A percentile compares a stretch with the other conserved stretches of the same genome.
These are phyloP conservation scores for Haplochromis vanheusdeni DNA, from an alignment of 2,113 vertebrate genomes.

Conservation along the genomic window DNA sequence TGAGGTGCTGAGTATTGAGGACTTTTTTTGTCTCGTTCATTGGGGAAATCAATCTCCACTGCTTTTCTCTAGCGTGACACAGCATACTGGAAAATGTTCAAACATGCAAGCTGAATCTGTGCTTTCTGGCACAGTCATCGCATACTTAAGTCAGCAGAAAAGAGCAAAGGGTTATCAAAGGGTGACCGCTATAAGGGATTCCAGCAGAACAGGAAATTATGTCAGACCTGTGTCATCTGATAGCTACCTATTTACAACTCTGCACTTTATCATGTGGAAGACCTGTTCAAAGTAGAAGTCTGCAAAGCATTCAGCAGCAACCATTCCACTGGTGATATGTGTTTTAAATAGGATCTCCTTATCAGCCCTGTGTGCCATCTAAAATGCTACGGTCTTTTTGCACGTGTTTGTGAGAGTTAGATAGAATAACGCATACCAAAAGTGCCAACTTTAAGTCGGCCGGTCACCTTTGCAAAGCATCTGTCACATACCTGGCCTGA, in stretches of 20 bases:
- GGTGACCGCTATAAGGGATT: background rate
- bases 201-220: conserved; percentile 33
- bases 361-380: background rate
- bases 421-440: background rate
- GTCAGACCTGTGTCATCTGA: conserved; percentile 23
- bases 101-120: conserved; percentile 17
- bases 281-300: background rate
- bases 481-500: conserved; percentile 20
- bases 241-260: background rate
- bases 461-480: background rate
- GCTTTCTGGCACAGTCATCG: background rate
- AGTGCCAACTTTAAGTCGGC: background rate
- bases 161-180: conserved; percentile 9
- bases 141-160: conserved; percentile 25
- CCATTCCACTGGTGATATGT: background rate
- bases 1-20: background rate
- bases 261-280: conserved; percentile 11
- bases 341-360: background rate
- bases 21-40: background rate
- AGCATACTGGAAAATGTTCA: background rate
- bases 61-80: conserved; percentile 29
- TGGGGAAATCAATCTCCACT: background rate
- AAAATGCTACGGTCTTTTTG: background rate
- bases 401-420: background rate
- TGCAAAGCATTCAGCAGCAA: background rate